A percentile compares a stretch with the other conserved stretches of the same genome.
These are phyloP conservation scores for Habroteleia sp. DNA, from an alignment of 2,888 invertebrate genomes.

Conservation along the genomic window DNA sequence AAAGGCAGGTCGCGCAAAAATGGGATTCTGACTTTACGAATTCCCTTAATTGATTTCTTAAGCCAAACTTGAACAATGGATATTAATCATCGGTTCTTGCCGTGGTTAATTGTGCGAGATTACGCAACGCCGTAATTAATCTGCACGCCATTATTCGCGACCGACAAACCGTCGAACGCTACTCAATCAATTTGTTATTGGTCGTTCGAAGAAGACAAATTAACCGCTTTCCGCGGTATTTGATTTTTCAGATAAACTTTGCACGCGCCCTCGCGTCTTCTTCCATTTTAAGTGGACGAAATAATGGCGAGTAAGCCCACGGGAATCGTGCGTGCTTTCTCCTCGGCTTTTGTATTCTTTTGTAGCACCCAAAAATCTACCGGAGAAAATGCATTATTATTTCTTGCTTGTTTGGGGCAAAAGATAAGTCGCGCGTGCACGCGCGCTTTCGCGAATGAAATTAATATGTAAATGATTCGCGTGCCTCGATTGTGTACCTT, in stretches of 20 bases:
- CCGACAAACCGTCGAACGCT: constrained; percentile 24
- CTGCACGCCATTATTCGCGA: constrained; percentile 30
- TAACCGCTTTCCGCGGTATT: background rate
- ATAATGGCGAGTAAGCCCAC: background rate
- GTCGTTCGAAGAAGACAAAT: constrained; percentile 13
- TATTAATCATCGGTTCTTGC: constrained; percentile 42
- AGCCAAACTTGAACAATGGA: constrained; percentile 21
- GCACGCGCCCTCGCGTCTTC: background rate
- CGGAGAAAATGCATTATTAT: constrained; percentile 40
- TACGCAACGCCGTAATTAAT: constrained; percentile 43
- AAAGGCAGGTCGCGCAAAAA: constrained; percentile 10
- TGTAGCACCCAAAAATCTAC: too few species aligned
- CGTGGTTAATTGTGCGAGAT: constrained; percentile 18
- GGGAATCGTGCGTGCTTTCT: constrained; percentile 26
- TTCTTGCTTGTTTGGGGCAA: constrained; percentile 15
- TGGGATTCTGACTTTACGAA: constrained; percentile 19
- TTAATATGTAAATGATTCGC: constrained; percentile 61
- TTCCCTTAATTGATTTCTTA: constrained; percentile 41
- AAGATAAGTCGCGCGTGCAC: constrained; percentile 8
- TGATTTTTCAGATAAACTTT: constrained; percentile 5
- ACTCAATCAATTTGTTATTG: constrained; percentile 33
- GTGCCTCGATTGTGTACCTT: constrained; percentile 40
- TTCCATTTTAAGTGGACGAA: background rate
- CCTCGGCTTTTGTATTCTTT: too few species aligned
- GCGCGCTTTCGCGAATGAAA: constrained; percentile 44